Evolutionary conservation across 1,140 invertebrate genomes (phyloP), one percentile per base, ranked within the genome.

Genomic region (Neotoxoptera formosana): DNA sequence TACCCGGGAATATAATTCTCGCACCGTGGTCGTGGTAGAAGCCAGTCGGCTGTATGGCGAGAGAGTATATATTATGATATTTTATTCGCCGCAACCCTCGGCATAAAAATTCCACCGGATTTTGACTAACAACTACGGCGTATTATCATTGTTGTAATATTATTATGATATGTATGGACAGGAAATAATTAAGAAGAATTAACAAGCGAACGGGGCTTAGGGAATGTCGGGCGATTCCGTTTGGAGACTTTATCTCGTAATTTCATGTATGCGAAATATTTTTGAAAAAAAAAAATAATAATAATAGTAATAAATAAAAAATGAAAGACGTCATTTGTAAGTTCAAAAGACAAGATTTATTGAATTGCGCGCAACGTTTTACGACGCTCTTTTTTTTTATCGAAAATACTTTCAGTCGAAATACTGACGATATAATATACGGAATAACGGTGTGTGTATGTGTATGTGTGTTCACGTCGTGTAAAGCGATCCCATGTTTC

Each of bases 101-200:
- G 9, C 17, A 25, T 48, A 47, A 45, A 48, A 87, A 36, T 2
- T 7, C 36, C 23, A 36, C 17, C 45, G 45, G 23, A 45, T 25
- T 84, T 87, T 47, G 11, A n/a, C 60, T 14, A 76, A 34, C 30
- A 76, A 53, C 47, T 48, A 60, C 60, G n/a, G 30, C 1, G 60
- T 76, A 76, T 76, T 76, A 76, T 17, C 17, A 34, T 67, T n/a
- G n/a, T 76, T 76, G 60, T 34, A 20, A 67, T 76, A 34, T 76
- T 76, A 20, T n/a, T 17, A n/a, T 20, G 0, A 11, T 60, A 14
- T n/a, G 14, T 11, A n/a, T n/a, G n/a, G 30, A 47, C 41, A 45
- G 84, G 84, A 87, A 87, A 87, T 87, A 87, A 87, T 87, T 87
- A 47, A 87, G 11, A 87, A 87, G 25, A 47, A 48, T 87, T 87